Base-by-base conservation (phyloP, 2,797 vertebrate genomes). In the Sebastes cheni region DNA sequence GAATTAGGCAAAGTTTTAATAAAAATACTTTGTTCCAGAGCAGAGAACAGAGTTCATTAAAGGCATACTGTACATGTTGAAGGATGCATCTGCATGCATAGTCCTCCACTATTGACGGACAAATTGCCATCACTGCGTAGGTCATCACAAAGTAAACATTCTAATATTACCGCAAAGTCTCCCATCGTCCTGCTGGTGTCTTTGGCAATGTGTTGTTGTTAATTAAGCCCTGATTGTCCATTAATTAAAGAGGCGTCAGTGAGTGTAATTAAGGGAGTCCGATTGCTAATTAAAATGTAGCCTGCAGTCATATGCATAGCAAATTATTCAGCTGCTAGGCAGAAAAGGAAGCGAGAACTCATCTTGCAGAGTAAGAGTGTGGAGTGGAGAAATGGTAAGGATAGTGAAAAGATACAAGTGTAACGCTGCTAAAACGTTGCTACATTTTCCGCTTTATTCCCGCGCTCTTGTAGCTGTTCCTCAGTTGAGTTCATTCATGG, bases 261-360 rank as follows among this genome's bases (percentile, higher is more conserved):
- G 87, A 93, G 92, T 92, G 92, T 95, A 96, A 96, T 96, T 96
- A 96, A 95, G 92, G 88, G 87, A 91, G 94, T 95, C 89, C 85
- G 77, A 94, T 84, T 94, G 94, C 93, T 96, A 95, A 96, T 96
- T 95, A 96, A 95, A 96, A 94, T 89, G 89, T 94, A 93, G 95
- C 95, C 95, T 75, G 89, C 84, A 93, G 96, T 95, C 91, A 94
- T 91, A 89, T 55, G 84, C 92, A 91, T 89, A 88, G 86, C 89
- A 93, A 93, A 96, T 96, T 90, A 95, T 93, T 91, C 86, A 83
- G 84, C 92, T 94, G 89, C 80, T 78, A 82, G 88, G 84, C 86
- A 88, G 82, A 86, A 67, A 85, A 86, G 75, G 68, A 88, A 84
- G 78, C 3, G 42, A 81, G 84, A 75, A 39, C 27, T 46, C 64